Evolutionary conservation across 1,140 invertebrate species (phyloP).

Genomic region (Camponotus pennsylvanicus): DNA sequence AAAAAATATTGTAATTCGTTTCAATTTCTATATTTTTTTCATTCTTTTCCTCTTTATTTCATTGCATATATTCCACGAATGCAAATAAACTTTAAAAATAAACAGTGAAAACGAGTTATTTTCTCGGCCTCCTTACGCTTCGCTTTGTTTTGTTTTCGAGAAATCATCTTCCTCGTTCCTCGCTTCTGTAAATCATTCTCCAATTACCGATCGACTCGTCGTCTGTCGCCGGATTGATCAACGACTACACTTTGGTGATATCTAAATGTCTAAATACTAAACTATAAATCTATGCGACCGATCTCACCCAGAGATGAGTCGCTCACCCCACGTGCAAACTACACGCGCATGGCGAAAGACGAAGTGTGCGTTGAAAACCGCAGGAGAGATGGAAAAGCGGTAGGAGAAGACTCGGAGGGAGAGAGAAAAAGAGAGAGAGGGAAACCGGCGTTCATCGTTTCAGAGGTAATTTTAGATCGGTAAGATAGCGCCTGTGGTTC

Average conservation of each 20-base stretch:
- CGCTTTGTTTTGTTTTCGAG: background rate
- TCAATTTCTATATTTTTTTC: background rate
- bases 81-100: slow-evolving; percentile 21
- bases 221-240: slow-evolving; percentile 37
- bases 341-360: slow-evolving; percentile 24
- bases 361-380: slow-evolving; percentile 53
- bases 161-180: slow-evolving; percentile 1
- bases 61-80: background rate
- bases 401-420: slow-evolving; percentile 9
- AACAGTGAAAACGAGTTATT: background rate
- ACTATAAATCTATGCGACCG: slow-evolving; percentile 33
- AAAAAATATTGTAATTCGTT: background rate
- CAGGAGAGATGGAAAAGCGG: slow-evolving; percentile 43
- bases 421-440: slow-evolving; percentile 30
- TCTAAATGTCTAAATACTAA: slow-evolving; percentile 33
- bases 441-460: slow-evolving; percentile 71
- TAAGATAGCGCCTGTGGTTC: slow-evolving; percentile 81
- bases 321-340: slow-evolving; percentile 37
- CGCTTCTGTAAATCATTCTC: slow-evolving; percentile 11
- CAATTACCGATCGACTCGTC: slow-evolving; percentile 21
- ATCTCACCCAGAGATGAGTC: slow-evolving; percentile 37
- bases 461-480: slow-evolving; percentile 83
- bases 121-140: background rate
- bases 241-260: background rate
- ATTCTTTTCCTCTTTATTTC: background rate